Evolutionary conservation across 2,797 vertebrate genomes (phyloP).

Genomic region (Eutrigla gurnardus): DNA sequence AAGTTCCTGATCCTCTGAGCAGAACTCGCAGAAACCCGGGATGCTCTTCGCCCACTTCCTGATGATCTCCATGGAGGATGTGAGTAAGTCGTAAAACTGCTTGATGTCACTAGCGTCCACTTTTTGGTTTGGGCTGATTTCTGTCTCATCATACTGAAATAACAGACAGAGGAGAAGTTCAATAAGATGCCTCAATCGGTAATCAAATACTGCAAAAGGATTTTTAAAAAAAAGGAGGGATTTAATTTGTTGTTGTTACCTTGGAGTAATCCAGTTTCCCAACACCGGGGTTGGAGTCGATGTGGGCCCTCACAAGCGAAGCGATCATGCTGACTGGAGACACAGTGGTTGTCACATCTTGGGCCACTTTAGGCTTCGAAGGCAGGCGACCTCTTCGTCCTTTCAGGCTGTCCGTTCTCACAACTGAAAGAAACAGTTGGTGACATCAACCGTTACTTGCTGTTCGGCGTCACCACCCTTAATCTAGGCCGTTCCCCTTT

Average conservation of each 20-base stretch:
- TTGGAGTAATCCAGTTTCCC: conserved; percentile 94
- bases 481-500: neutral
- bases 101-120: conserved; percentile 90
- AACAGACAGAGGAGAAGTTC: conserved; percentile 31
- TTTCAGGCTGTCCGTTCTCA: conserved; percentile 95
- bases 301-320: conserved; percentile 92
- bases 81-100: conserved; percentile 94
- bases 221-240: neutral
- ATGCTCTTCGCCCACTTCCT: conserved; percentile 92
- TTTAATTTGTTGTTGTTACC: conserved; percentile 76
- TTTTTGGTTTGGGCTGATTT: conserved; percentile 85
- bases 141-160: conserved; percentile 88
- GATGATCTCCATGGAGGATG: conserved; percentile 91
- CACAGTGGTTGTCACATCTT: conserved; percentile 65
- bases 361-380: conserved; percentile 90
- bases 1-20: conserved; percentile 91
- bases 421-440: conserved; percentile 81
- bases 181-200: neutral
- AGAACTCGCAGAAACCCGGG: conserved; percentile 90
- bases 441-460: neutral
- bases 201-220: accelerated
- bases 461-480: neutral
- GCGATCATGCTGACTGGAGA: conserved; percentile 90
- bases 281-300: conserved; percentile 89
- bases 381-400: conserved; percentile 94